Percentiles rank a stretch among this genome's conserved stretches.
Evolutionary conservation across 2,888 invertebrate species (phyloP).

Genomic region (Doris montereyensis): DNA sequence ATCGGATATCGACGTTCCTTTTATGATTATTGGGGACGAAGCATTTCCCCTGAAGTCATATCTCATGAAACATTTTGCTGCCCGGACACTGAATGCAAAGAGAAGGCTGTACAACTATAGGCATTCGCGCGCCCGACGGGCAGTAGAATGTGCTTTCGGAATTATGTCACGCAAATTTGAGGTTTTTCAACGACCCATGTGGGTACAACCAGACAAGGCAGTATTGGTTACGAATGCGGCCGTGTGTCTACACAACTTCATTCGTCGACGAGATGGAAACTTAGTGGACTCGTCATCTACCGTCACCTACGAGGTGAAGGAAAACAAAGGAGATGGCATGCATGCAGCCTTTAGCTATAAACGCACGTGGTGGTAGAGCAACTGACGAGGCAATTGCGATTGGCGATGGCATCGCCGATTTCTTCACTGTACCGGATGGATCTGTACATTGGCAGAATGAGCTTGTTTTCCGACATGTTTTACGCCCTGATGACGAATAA

Average conservation of each 20-base stretch:
- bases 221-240: conserved; percentile 7
- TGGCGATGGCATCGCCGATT: neutral
- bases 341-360: neutral
- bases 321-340: neutral
- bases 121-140: conserved; percentile 5
- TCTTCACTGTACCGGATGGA: neutral
- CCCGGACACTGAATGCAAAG: neutral
- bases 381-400: conserved; percentile 5
- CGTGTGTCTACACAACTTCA: conserved; percentile 17
- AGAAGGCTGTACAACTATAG: no score
- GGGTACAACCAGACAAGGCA: conserved; percentile 3
- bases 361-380: neutral
- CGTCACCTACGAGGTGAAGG: neutral
- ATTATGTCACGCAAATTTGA: conserved; percentile 13
- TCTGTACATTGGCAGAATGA: neutral
- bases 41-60: conserved; percentile 31
- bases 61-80: conserved; percentile 13
- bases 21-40: conserved; percentile 21
- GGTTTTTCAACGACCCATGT: conserved; percentile 25
- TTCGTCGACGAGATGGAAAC: conserved; percentile 16
- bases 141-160: conserved; percentile 22
- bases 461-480: neutral
- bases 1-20: conserved; percentile 13
- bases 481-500: no score
- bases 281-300: conserved; percentile 3